These are phyloP conservation scores for Clarias pachynema DNA, from an alignment of 2,797 vertebrate genomes.

Conservation along the genomic window DNA sequence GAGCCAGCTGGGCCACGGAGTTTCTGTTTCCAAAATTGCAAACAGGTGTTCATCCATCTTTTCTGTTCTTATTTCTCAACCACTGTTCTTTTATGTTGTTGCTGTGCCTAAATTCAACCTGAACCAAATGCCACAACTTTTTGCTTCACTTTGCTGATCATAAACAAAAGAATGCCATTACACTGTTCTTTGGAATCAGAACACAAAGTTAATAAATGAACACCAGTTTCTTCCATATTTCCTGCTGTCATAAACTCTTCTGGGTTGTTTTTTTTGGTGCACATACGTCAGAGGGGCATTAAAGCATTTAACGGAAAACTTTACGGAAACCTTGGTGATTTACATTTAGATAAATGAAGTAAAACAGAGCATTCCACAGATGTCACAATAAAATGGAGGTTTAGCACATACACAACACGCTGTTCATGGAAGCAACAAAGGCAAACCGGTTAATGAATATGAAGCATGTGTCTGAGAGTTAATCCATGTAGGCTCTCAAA, in stretches of 20 bases:
- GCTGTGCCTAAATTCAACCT: conserved; percentile 61
- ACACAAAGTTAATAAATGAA: conserved; percentile 63
- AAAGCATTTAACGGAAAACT: conserved; percentile 60
- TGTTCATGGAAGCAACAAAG: conserved; percentile 34
- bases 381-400: conserved; percentile 56
- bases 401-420: conserved; percentile 23
- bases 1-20: conserved; percentile 67
- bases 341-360: conserved; percentile 56
- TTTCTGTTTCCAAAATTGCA: conserved; percentile 75
- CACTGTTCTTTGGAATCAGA: conserved; percentile 57
- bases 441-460: conserved; percentile 40
- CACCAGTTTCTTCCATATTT: conserved; percentile 57
- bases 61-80: conserved; percentile 51
- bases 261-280: conserved; percentile 41
- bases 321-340: conserved; percentile 62
- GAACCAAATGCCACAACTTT: conserved; percentile 56
- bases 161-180: conserved; percentile 57
- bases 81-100: conserved; percentile 56
- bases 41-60: conserved; percentile 75
- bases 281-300: conserved; percentile 49
- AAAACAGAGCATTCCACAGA: conserved; percentile 48
- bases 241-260: conserved; percentile 43
- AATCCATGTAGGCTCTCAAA: conserved; percentile 38
- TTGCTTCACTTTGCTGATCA: conserved; percentile 54
- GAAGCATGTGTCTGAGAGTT: conserved; percentile 38